phyloP scores from a whole-genome alignment of 37 sponge, comb jelly and placozoan species.

The Spongilla lacustris region DNA sequence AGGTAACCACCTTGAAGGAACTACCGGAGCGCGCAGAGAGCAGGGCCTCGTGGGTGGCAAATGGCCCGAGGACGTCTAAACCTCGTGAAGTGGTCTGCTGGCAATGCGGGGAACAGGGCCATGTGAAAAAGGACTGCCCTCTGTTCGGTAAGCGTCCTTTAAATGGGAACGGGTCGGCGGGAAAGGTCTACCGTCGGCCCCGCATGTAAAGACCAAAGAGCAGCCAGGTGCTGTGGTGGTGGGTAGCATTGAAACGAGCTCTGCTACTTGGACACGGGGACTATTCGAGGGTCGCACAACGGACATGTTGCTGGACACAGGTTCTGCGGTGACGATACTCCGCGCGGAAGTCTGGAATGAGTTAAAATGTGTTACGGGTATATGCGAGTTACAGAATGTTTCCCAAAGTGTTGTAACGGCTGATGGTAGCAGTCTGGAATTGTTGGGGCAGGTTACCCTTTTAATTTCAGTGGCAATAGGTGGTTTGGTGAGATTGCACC shows the following conservation, averaged over 20 bases:
- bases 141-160: no score
- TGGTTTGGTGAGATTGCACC: background rate
- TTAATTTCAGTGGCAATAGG: background rate
- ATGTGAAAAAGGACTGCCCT: no score
- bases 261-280: background rate
- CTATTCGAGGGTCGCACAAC: no score
- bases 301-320: background rate
- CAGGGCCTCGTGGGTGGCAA: background rate
- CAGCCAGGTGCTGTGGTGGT: background rate
- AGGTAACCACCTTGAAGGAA: background rate
- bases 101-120: background rate
- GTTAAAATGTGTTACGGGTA: background rate
- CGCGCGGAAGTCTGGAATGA: background rate
- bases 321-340: background rate
- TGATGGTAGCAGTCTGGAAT: background rate
- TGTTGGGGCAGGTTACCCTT: background rate
- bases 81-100: background rate
- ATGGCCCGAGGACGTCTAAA: background rate
- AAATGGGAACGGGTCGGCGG: no score
- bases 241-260: background rate
- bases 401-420: background rate
- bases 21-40: background rate
- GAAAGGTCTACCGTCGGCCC: no score
- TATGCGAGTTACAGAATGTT: background rate
- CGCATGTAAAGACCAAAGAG: no score